phyloP scores from a whole-genome alignment of 1,140 invertebrate genomes.

The Choristoneura fumiferana region DNA sequence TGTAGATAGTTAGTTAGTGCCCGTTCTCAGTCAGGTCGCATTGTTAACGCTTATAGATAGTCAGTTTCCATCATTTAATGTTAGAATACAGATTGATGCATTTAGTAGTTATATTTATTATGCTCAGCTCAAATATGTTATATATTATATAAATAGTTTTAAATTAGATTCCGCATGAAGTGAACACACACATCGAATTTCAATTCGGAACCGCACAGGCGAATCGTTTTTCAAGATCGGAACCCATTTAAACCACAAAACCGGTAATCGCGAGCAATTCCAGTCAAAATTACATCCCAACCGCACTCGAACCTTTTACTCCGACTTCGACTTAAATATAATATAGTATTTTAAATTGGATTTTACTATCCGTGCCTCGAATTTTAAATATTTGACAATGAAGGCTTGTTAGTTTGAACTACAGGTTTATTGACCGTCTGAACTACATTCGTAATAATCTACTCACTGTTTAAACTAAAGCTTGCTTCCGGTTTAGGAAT shows the following conservation, averaged over 20 bases:
- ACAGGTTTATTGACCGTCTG: too few species aligned
- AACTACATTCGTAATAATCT: too few species aligned
- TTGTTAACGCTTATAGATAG: constrained; percentile 13
- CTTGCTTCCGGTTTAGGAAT: too few species aligned
- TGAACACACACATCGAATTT: constrained; percentile 28
- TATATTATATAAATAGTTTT: constrained; percentile 17
- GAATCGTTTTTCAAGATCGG: constrained; percentile 51
- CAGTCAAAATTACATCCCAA: constrained; percentile 36
- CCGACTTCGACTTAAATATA: not conserved
- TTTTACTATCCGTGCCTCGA: too few species aligned
- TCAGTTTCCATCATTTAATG: too few species aligned
- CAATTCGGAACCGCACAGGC: constrained; percentile 33
- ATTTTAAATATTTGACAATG: too few species aligned
- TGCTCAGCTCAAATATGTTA: too few species aligned
- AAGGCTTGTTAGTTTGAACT: too few species aligned
- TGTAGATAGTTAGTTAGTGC: not conserved
- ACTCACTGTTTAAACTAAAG: too few species aligned
- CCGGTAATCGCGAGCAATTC: constrained; percentile 40
- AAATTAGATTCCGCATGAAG: constrained; percentile 29
- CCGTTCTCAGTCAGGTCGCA: not conserved
- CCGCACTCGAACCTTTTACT: constrained; percentile 19
- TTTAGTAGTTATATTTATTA: too few species aligned
- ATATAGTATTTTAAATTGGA: constrained; percentile 2
- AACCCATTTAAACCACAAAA: constrained; percentile 51
- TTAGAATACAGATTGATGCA: too few species aligned